Percentiles rank a stretch among this genome's conserved stretches.
These are phyloP conservation scores for Mimachlamys varia DNA, from an alignment of 2,888 invertebrate species.

Conservation along the genomic window DNA sequence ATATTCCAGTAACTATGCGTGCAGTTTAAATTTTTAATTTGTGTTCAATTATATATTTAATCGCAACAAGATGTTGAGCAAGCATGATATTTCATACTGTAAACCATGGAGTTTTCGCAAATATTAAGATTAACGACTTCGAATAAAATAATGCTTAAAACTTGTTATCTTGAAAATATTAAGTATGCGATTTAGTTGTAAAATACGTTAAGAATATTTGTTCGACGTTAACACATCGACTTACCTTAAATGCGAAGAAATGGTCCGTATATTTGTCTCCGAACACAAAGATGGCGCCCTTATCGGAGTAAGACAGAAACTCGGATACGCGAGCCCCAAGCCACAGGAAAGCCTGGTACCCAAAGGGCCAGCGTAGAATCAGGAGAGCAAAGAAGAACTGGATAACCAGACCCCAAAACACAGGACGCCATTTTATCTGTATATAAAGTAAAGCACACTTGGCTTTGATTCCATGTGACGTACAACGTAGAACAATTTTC, in stretches of 20 bases:
- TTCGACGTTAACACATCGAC: neutral
- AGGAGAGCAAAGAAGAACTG: constrained; percentile 88
- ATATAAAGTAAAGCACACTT: neutral
- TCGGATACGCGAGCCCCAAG: constrained; percentile 87
- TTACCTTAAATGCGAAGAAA: constrained; percentile 93
- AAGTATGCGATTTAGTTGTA: too few relatives aligned
- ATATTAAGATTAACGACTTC: too few relatives aligned
- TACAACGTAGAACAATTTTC: too few relatives aligned
- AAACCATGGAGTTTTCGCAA: too few relatives aligned
- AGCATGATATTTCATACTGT: too few relatives aligned
- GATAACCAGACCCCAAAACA: constrained; percentile 89
- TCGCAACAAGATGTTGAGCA: too few relatives aligned
- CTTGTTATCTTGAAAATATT: too few relatives aligned
- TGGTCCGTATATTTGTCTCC: constrained; percentile 83
- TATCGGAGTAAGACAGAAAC: constrained; percentile 90
- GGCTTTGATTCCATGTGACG: too few relatives aligned
- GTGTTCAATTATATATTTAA: too few relatives aligned
- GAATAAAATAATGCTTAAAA: too few relatives aligned
- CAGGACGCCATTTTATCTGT: constrained; percentile 87
- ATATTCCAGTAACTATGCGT: too few relatives aligned
- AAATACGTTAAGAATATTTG: neutral
- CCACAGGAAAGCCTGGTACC: constrained; percentile 86
- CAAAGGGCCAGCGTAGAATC: constrained; percentile 66
- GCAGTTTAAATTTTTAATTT: too few relatives aligned
- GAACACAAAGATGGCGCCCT: constrained; percentile 93